These are phyloP conservation scores for Chrysolina americana DNA, from an alignment of 2,888 invertebrate genomes.

Conservation along the genomic window DNA sequence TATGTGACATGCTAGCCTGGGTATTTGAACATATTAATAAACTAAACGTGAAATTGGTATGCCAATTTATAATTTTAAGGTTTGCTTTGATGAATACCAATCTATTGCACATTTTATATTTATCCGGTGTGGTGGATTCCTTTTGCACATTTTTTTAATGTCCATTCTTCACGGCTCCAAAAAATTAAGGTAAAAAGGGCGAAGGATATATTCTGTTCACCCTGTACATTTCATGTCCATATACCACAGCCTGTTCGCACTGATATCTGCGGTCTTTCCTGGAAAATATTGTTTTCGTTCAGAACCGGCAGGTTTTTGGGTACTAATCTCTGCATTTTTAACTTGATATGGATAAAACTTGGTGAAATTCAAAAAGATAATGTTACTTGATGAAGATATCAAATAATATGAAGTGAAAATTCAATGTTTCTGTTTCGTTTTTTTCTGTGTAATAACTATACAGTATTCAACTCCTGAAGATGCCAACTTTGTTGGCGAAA, in stretches of 20 bases:
- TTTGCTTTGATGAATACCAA: background rate
- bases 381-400: too few species aligned
- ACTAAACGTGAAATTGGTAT: background rate
- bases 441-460: too few species aligned
- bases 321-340: too few species aligned
- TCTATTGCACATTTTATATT: conserved; percentile 9
- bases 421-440: too few species aligned
- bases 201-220: background rate
- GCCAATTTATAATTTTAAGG: background rate
- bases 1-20: conserved; percentile 43
- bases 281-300: too few species aligned
- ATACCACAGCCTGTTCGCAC: background rate
- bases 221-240: conserved; percentile 15
- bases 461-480: too few species aligned
- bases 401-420: too few species aligned
- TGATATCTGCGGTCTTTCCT: background rate
- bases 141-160: background rate
- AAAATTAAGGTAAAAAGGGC: background rate
- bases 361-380: too few species aligned
- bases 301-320: too few species aligned
- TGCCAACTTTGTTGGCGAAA: too few species aligned
- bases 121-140: background rate
- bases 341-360: too few species aligned
- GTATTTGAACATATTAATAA: conserved; percentile 27
- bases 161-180: background rate